Evolutionary conservation across 2,797 vertebrate species (phyloP), one percentile per base, ranked within the genome.

Genomic region (Gallinago solitaria): DNA sequence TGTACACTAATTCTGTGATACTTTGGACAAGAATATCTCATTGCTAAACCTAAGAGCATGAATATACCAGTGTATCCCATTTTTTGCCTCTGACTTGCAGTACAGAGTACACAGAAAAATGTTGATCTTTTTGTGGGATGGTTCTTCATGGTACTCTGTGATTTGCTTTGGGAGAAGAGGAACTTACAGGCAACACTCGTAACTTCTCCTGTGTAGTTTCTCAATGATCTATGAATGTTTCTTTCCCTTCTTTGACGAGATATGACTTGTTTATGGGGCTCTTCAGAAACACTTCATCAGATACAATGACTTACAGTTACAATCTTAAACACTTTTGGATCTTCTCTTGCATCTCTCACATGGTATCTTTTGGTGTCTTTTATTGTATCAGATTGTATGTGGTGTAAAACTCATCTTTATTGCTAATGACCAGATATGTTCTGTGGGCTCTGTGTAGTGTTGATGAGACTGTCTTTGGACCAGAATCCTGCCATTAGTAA

Each of bases 281-380:
- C 54, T 89, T 90, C 50, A 76, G 67, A 87, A 80, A 85, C 73
- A 37, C 71, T 92, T 94, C 78, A 67, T 32, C 9, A 6, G 37
- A 81, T 93, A 39, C 61, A 71, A 3, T 68, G 57, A 37, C 78
- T 89, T 37, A 57, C 32, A 37, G 2, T 77, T 88, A 41, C 13
- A 5, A 1, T 94, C 95, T 94, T 91, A 63, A 88, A 81, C 3
- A 3, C 73, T 83, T 93, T 65, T 69, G 80, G 54, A 86, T 95
- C 94, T 90, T 96, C 87, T 95, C 91, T 95, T 92, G 54, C 88
- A 76, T 88, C 94, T 89, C n/a, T 95, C 32, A 28, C 30, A 28
- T 80, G 74, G 69, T 89, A 37, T 92, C 92, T 80, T 95, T 63
- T 80, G 64, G 9, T 95, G 16, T 86, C 83, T 92, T 83, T 54